Percentiles rank a stretch among this genome's conserved stretches.
phyloP scores from a whole-genome alignment of 2,888 invertebrate species.

The Caenorhabditis macrosperma region DNA sequence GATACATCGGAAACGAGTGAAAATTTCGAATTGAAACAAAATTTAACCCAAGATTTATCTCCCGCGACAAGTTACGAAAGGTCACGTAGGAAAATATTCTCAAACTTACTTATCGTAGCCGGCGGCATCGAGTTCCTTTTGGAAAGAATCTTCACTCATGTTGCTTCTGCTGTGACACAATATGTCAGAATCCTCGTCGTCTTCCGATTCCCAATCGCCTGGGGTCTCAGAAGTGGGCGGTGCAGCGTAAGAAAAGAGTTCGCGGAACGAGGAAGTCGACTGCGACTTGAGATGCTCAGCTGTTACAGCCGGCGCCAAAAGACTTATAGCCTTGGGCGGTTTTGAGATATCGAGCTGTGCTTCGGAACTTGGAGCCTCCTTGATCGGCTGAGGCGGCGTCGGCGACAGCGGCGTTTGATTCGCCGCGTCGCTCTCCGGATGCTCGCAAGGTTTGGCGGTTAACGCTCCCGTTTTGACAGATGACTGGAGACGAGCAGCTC shows the following conservation, averaged over 20 bases:
- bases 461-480: slow-evolving; percentile 52
- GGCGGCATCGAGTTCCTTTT: slow-evolving; percentile 58
- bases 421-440: slow-evolving; percentile 29
- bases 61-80: not conserved
- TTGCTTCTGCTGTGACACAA: slow-evolving; percentile 28
- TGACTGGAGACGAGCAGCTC: slow-evolving; percentile 14
- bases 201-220: slow-evolving; percentile 41
- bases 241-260: slow-evolving; percentile 44
- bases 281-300: slow-evolving; percentile 11
- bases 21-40: not conserved
- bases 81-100: not conserved
- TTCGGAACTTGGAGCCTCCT: slow-evolving; percentile 1
- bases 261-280: slow-evolving; percentile 51
- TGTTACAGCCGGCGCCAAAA: slow-evolving; percentile 26
- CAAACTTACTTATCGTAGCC: slow-evolving; percentile 64
- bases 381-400: not conserved
- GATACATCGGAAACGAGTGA: slow-evolving; percentile 38
- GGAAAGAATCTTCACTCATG: slow-evolving; percentile 57
- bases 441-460: slow-evolving; percentile 50
- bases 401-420: slow-evolving; percentile 5
- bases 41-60: not conserved
- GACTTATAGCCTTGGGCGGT: slow-evolving; percentile 20
- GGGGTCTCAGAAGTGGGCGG: slow-evolving; percentile 11
- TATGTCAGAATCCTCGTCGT: slow-evolving; percentile 32
- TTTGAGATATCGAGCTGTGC: not conserved